Base-by-base conservation (phyloP, 2,888 invertebrate species). In the Silvanus unidentatus region DNA sequence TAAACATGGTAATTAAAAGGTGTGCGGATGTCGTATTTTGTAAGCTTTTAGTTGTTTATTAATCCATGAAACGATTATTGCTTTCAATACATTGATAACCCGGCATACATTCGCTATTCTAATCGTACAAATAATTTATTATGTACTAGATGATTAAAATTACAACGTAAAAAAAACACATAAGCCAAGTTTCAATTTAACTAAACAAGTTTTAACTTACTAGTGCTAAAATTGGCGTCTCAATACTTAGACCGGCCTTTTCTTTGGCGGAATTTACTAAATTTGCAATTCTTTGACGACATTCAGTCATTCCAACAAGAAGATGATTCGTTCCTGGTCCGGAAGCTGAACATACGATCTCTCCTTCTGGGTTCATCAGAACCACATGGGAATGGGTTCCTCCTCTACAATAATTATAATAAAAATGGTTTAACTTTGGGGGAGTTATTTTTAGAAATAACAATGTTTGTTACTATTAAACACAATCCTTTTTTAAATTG, bases 301-400 rank as follows among this genome's bases (percentile, higher is more conserved):
- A 87, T 69, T 88, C 88, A 1, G 83, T 80, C 65, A 89, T 84
- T 1, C 93, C 93, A n/a, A 88, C 71, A 57, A 84, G 81, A 83
- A 87, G 88, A 64, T 88, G 87, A 72, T 91, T 92, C 36, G 89
- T 89, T 28, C 84, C 82, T 2, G 81, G 80, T 0, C 90, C 89
- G 35, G 52, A 48, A 47, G 79, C 77, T 55, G 75, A 77, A 1
- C 82, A 78, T 30, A 91, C 64, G 39, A 84, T 78, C 38, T 79
- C 73, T 5, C 93, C 94, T 16, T 76, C 72, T 22, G 80, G 79
- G 63, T 89, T 79, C 62, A 88, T 79, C 47, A 94, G 80, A 22
- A 90, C 80, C 35, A 88, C 75, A 47, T 83, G 84, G 10, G 93
- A 91, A 64, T 87, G 85, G 46, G 92, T 91, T 16, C 86, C 89